Percentiles rank a stretch among this genome's conserved stretches.
phyloP scores from a whole-genome alignment of 2,888 invertebrate genomes.

The Bellardia bayeri region DNA sequence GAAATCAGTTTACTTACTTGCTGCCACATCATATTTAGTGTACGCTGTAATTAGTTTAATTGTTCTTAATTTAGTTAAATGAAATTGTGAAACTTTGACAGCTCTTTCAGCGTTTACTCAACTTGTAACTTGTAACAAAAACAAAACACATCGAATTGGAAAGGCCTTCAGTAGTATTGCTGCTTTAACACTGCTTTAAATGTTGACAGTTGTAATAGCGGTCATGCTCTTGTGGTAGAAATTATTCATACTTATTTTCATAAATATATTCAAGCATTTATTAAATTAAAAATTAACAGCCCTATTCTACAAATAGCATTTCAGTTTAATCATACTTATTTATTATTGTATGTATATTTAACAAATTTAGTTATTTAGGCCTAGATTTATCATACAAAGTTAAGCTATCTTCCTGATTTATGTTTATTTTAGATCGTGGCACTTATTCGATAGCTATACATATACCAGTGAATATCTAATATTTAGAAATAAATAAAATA shows the following conservation, averaged over 20 bases:
- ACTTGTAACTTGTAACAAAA: background rate
- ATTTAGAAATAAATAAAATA: no score
- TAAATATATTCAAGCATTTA: background rate
- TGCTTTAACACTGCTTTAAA: conserved; percentile 63
- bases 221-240: conserved; percentile 31
- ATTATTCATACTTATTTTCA: conserved; percentile 3
- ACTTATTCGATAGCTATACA: no score
- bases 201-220: conserved; percentile 29
- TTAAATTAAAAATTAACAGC: background rate
- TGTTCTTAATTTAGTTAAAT: conserved; percentile 48
- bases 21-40: background rate
- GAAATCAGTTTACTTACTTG: conserved; percentile 37
- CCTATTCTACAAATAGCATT: background rate
- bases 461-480: no score
- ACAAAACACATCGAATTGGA: conserved; percentile 17
- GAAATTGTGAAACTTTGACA: conserved; percentile 6
- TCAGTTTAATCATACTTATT: background rate
- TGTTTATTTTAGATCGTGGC: no score
- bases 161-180: conserved; percentile 5
- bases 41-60: conserved; percentile 28
- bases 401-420: no score
- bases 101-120: conserved; percentile 9
- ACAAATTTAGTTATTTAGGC: no score
- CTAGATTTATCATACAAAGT: no score
- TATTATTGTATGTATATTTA: background rate